Percentiles rank a stretch among this genome's conserved stretches.
phyloP scores from a whole-genome alignment of 2,113 vertebrate species.

The Paratilapia polleni region DNA sequence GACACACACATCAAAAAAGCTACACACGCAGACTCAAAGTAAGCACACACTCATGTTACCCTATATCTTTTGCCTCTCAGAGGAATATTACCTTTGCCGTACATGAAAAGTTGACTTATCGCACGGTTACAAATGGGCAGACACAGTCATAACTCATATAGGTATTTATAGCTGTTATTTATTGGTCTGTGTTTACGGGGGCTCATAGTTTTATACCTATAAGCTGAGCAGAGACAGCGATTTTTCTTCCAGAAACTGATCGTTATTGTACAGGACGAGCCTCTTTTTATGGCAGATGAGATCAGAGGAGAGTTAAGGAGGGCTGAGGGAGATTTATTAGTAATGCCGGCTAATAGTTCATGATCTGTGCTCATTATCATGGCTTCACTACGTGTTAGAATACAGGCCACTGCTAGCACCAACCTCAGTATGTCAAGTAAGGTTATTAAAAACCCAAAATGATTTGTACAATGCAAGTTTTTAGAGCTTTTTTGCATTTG shows the following conservation, averaged over 20 bases:
- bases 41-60: conserved; percentile 55
- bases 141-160: conserved; percentile 49
- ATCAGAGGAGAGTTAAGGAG: conserved; percentile 61
- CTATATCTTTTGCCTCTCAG: conserved; percentile 35
- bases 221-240: not conserved
- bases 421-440: not conserved
- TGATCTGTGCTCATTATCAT: conserved; percentile 25
- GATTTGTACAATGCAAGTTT: not conserved
- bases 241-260: conserved; percentile 25
- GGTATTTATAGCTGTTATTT: conserved; percentile 71
- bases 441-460: conserved; percentile 6
- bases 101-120: conserved; percentile 60
- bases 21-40: conserved; percentile 39
- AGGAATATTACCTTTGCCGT: conserved; percentile 27
- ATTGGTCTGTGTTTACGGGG: conserved; percentile 29
- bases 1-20: conserved; percentile 55
- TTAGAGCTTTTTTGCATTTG: conserved; percentile 15
- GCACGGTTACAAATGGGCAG: conserved; percentile 48
- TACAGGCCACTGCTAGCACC: not conserved
- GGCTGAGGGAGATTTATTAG: conserved; percentile 53
- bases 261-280: conserved; percentile 45
- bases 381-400: not conserved
- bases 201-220: conserved; percentile 32
- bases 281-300: conserved; percentile 61
- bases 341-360: conserved; percentile 31